Evolutionary conservation across 1,140 invertebrate genomes (phyloP), one percentile per base, ranked within the genome.

Genomic region (Macrosteles quadrilineatus): DNA sequence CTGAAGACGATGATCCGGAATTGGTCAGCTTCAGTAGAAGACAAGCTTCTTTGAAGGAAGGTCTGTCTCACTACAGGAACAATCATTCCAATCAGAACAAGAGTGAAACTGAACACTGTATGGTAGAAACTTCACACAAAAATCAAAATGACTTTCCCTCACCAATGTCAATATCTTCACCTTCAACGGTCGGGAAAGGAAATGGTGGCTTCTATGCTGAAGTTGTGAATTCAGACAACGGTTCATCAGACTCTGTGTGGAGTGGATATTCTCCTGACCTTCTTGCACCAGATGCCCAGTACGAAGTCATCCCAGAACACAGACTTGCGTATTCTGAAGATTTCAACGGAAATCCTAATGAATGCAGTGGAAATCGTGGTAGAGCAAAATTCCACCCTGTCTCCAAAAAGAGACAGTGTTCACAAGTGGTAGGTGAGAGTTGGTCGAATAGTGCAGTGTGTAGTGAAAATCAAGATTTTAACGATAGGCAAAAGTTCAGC

Each of bases 221-320:
- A 50, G 57, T 40, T 4, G 66, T 68, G 3, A 64, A 70, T 29
- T 72, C 73, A n/a, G 73, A 67, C 17, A 64, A 72, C 23, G 70
- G 73, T 12, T 59, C 65, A 23, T 53, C 66, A 19, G 68, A 72
- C 43, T 72, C 73, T 27, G 70, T 68, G 14, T 72, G 73, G 71
- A 70, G 66, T 59, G 66, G 69, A 21, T 68, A 70, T 47, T 71
- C 73, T n/a, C 68, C 71, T 1, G 66, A 71, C 19, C 86, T 86
- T 69, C 73, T 86, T 11, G 84, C 86, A 1, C 86, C 86, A 0
- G 86, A 87, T 74, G 85, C 86, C 2, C 86, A 88, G 70, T 88
- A 88, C 73, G 86, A 87, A 73, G 81, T 87, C 0, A 86, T 87
- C 32, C 83, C 72, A 1, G 72, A 73, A 25, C 69, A 64, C 19